These are phyloP conservation scores for Nycticorax nycticorax DNA, from an alignment of 2,113 vertebrate species.

Conservation along the genomic window DNA sequence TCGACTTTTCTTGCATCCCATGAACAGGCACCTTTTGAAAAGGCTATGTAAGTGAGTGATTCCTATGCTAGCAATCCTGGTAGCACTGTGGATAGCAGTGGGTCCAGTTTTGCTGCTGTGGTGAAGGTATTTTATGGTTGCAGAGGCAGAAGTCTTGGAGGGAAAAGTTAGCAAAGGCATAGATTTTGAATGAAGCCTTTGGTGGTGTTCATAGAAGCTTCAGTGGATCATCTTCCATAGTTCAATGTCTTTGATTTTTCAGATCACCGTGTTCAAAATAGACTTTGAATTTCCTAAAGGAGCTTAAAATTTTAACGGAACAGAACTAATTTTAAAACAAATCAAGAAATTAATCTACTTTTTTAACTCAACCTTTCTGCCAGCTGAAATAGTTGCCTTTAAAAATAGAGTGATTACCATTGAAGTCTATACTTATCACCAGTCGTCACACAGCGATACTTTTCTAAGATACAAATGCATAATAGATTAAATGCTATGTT, in stretches of 20 bases:
- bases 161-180: background rate
- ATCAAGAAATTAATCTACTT: slow-evolving; percentile 1
- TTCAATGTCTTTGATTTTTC: slow-evolving; percentile 42
- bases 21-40: background rate
- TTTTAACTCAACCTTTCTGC: slow-evolving; percentile 29
- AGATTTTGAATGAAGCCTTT: background rate
- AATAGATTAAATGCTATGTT: background rate
- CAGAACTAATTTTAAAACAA: background rate
- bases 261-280: slow-evolving; percentile 38
- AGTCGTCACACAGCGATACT: background rate
- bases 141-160: background rate
- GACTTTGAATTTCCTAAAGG: slow-evolving; percentile 29
- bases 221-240: background rate
- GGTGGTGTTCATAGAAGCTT: background rate
- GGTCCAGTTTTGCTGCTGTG: background rate
- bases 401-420: background rate
- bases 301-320: slow-evolving; percentile 36
- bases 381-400: background rate
- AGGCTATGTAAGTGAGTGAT: background rate
- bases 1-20: background rate
- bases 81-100: background rate
- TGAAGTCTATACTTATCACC: background rate
- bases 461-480: background rate
- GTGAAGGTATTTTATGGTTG: background rate
- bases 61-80: background rate